These are phyloP conservation scores for Cepaea nemoralis DNA, from an alignment of 1,140 invertebrate genomes.

Conservation along the genomic window DNA sequence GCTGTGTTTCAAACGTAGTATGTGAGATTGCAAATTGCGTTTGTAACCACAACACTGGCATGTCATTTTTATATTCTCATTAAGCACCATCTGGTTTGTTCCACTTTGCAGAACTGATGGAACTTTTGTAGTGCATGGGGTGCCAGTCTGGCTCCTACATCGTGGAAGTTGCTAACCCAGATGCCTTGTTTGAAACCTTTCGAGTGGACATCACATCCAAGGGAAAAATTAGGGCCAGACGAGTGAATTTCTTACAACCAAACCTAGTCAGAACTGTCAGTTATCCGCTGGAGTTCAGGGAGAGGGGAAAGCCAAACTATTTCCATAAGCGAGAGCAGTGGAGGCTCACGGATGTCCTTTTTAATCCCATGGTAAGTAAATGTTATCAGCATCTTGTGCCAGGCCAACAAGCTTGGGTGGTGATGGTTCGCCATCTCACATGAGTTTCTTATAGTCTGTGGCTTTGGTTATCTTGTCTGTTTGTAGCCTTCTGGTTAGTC, in stretches of 20 bases:
- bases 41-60: no score
- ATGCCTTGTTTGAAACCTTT: constrained; percentile 79
- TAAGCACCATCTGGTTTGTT: no score
- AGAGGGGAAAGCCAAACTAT: constrained; percentile 85
- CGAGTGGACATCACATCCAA: constrained; percentile 70
- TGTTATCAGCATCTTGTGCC: no score
- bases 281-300: constrained; percentile 91
- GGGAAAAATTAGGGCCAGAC: constrained; percentile 94
- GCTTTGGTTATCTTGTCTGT: no score
- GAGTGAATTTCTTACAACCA: constrained; percentile 95
- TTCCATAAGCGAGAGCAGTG: constrained; percentile 94
- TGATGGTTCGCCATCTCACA: no score
- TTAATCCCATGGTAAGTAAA: constrained; percentile 94
- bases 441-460: no score
- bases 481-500: no score
- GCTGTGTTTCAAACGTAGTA: no score
- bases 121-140: constrained; percentile 88
- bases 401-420: no score
- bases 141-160: constrained; percentile 96
- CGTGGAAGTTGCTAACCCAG: constrained; percentile 91
- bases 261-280: constrained; percentile 78
- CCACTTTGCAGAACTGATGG: constrained; percentile 84
- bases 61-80: no score
- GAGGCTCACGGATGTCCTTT: constrained; percentile 93
- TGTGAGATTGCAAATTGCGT: no score